Conservation (phyloP, 1,140 invertebrate species). For the Lasaia peninsularis region DNA sequence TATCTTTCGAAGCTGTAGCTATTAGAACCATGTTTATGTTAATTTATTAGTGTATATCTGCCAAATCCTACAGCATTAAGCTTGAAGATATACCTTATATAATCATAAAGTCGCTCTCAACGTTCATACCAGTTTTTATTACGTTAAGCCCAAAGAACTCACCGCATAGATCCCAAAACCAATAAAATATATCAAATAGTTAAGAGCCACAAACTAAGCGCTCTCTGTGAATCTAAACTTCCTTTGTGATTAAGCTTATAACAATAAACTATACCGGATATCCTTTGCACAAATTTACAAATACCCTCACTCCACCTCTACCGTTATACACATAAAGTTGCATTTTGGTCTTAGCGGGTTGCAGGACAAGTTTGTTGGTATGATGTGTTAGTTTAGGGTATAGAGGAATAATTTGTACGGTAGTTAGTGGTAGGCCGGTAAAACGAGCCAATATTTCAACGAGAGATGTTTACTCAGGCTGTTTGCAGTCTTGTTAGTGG, state of each 20-base stretch:
- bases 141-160: background rate
- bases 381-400: conserved; percentile 51
- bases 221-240: conserved; percentile 36
- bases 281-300: conserved; percentile 25
- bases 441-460: conserved; percentile 39
- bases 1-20: too few species aligned
- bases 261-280: conserved; percentile 51
- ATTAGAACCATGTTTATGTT: too few species aligned
- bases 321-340: conserved; percentile 19
- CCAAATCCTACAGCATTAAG: too few species aligned
- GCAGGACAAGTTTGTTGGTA: conserved; percentile 22
- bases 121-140: too few species aligned
- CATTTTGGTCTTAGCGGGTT: conserved; percentile 9
- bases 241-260: conserved; percentile 52
- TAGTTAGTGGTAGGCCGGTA: conserved; percentile 45
- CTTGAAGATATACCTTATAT: too few species aligned
- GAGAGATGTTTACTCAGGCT: conserved; percentile 44
- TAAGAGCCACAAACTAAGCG: conserved; percentile 16
- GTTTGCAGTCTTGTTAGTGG: conserved; percentile 49
- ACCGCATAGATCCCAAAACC: conserved; percentile 9
- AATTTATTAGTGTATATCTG: too few species aligned
- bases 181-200: conserved; percentile 13
- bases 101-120: too few species aligned
- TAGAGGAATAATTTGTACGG: conserved; percentile 53
- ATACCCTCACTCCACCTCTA: conserved; percentile 14